Conservation (phyloP, 2,113 vertebrate genomes). For the Mirounga angustirostris region DNA sequence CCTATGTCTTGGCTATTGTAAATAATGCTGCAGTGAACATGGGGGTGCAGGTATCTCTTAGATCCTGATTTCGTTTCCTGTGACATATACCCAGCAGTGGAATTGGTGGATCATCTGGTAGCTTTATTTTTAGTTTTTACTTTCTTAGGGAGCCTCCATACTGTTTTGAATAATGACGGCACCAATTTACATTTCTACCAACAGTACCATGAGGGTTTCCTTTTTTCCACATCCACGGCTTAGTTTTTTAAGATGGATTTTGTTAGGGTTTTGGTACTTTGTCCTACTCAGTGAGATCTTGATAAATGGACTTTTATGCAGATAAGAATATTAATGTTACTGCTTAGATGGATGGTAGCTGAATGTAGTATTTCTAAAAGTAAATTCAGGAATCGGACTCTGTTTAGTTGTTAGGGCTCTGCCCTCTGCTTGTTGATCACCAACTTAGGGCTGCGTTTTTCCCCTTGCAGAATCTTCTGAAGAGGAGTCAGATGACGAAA, state of each 20-base stretch:
- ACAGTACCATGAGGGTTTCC: neutral
- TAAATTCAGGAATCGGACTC: neutral
- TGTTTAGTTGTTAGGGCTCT: neutral
- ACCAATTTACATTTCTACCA: neutral
- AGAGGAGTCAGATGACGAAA: constrained; percentile 90
- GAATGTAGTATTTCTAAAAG: neutral
- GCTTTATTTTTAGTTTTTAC: neutral
- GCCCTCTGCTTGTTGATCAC: constrained; percentile 42
- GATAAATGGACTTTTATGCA: neutral
- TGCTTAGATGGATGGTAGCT: neutral
- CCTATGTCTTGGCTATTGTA: neutral
- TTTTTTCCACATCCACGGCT: neutral
- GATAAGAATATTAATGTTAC: neutral
- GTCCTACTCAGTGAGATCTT: neutral
- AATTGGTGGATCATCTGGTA: neutral
- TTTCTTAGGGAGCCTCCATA: neutral
- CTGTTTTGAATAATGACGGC: neutral
- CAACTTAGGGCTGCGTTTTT: constrained; percentile 56
- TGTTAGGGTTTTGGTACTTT: neutral
- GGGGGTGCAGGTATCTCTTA: neutral
- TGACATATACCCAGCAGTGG: neutral
- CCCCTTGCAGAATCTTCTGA: constrained; percentile 88
- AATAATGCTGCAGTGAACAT: neutral
- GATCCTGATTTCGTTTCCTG: neutral
- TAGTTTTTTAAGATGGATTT: constrained; percentile 43